A percentile compares a stretch with the other conserved stretches of the same genome.
Conservation (phyloP, 2,797 vertebrate species). For the Triplophysa bombifrons region DNA sequence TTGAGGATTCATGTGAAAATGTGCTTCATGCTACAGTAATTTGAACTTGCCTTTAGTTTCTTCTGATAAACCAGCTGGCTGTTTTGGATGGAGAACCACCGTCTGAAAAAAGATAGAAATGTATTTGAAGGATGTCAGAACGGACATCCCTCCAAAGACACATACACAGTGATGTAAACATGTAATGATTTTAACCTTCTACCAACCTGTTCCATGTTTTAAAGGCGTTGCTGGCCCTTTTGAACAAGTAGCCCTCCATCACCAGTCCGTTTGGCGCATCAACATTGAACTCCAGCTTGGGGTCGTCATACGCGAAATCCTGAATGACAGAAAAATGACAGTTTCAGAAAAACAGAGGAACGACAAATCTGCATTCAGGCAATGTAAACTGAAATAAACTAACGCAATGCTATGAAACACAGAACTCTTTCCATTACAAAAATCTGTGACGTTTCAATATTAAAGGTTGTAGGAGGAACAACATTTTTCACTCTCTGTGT, state of each 20-base stretch:
- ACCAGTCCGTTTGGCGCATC: constrained; percentile 95
- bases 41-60: constrained; percentile 87
- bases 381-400: neutral
- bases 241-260: constrained; percentile 99
- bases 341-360: neutral
- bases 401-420: neutral
- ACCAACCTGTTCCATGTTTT: constrained; percentile 96
- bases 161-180: neutral
- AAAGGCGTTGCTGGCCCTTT: constrained; percentile 97
- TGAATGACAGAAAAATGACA: constrained; percentile 56
- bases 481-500: neutral
- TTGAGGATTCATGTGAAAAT: constrained; percentile 5
- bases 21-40: neutral
- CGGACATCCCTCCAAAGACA: neutral
- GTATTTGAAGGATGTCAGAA: constrained; percentile 34
- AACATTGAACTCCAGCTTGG: constrained; percentile 91
- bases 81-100: constrained; percentile 99
- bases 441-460: constrained; percentile 6
- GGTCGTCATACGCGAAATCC: constrained; percentile 95
- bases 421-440: neutral
- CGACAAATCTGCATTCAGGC: neutral
- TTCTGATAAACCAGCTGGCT: constrained; percentile 99
- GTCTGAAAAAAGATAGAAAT: constrained; percentile 72
- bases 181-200: neutral
- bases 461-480: constrained; percentile 23